A percentile compares a stretch with the other conserved stretches of the same genome.
These are phyloP conservation scores for Pelmatolapia mariae DNA, from an alignment of 2,113 vertebrate genomes.

Conservation along the genomic window DNA sequence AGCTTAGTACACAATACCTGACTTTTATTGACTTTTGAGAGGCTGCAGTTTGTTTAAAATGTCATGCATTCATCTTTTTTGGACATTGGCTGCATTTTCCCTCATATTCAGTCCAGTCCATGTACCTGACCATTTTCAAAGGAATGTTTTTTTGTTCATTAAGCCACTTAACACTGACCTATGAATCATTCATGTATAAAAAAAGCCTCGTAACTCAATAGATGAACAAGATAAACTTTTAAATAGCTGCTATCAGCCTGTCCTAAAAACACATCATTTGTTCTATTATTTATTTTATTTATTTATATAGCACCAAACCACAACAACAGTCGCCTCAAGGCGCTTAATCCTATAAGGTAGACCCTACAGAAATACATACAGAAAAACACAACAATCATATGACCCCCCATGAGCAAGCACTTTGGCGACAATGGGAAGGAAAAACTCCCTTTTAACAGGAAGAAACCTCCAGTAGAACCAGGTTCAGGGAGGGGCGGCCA, in stretches of 20 bases:
- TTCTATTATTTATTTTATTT: not conserved
- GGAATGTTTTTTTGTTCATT: not conserved
- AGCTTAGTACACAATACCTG: not conserved
- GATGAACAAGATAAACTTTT: not conserved
- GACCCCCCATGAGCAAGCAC: not conserved
- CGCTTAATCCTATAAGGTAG: not conserved
- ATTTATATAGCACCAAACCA: not conserved
- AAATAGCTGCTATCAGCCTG: not conserved
- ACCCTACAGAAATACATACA: not conserved
- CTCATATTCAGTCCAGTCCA: not conserved
- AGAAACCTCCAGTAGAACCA: not conserved
- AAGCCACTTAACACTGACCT: not conserved
- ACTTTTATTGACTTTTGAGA: not conserved
- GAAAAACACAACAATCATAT: not conserved
- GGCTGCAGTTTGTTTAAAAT: not conserved
- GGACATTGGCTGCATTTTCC: not conserved
- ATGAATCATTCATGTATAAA: not conserved
- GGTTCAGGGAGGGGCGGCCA: not conserved
- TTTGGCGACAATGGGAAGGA: not conserved
- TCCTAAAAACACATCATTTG: not conserved
- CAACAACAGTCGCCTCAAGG: not conserved
- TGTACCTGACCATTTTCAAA: not conserved
- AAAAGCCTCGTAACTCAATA: not conserved
- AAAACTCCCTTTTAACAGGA: not conserved
- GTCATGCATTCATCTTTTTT: not conserved